A percentile compares a stretch with the other conserved stretches of the same genome.
phyloP scores from a whole-genome alignment of 2,113 vertebrate genomes.

The Ondatra zibethicus region DNA sequence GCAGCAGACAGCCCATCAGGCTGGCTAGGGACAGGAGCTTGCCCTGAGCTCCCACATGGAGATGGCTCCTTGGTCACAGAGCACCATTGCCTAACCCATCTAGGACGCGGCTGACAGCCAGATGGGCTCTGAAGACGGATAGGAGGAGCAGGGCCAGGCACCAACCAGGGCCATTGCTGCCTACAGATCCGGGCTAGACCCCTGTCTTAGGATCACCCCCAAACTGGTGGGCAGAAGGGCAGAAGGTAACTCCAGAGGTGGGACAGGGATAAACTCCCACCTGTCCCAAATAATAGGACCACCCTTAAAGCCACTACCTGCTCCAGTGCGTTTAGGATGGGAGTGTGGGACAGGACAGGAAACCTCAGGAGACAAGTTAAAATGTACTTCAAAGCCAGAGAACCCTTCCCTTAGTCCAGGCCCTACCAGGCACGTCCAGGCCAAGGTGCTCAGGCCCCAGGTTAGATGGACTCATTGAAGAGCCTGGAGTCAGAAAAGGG shows the following conservation, averaged over 20 bases:
- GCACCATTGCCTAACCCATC: neutral
- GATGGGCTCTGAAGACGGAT: fast-evolving
- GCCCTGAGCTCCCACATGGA: neutral
- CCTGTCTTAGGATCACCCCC: neutral
- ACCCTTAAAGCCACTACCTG: neutral
- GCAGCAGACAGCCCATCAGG: slow-evolving; percentile 87
- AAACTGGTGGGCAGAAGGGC: neutral
- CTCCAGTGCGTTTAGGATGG: too few species aligned
- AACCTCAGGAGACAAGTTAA: too few species aligned
- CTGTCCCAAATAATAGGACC: fast-evolving
- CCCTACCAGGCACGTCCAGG: fast-evolving
- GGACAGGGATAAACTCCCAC: too few species aligned
- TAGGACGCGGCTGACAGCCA: neutral
- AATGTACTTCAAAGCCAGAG: neutral
- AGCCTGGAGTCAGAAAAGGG: neutral
- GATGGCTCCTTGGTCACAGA: neutral
- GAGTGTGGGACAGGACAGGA: too few species aligned
- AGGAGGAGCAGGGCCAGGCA: neutral
- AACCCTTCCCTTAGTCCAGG: neutral
- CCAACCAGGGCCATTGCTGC: fast-evolving
- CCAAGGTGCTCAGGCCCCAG: neutral
- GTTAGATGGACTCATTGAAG: neutral
- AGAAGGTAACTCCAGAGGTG: too few species aligned
- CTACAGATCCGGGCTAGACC: too few species aligned
- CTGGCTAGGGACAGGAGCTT: neutral